phyloP scores from a whole-genome alignment of 2,888 invertebrate genomes.

The Agriopis aurantiaria region DNA sequence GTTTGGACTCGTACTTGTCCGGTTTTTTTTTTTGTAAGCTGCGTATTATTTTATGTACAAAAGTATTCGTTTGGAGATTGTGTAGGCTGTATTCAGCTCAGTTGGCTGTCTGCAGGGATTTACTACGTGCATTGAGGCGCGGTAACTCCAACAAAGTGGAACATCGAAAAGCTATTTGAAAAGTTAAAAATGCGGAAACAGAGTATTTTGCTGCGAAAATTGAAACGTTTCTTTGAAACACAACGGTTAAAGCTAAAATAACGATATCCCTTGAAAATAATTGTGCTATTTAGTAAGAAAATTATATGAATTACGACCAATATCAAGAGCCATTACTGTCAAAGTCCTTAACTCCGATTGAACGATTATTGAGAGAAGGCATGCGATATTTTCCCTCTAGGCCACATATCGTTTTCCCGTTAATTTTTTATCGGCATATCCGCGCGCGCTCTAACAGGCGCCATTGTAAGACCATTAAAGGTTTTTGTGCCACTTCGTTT shows the following conservation, averaged over 20 bases:
- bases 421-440: conserved; percentile 60
- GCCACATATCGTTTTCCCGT: conserved; percentile 56
- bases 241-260: not conserved
- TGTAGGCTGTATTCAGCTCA: conserved; percentile 46
- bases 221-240: conserved; percentile 39
- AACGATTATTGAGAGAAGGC: conserved; percentile 52
- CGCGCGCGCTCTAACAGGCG: conserved; percentile 51
- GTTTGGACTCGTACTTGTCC: not conserved
- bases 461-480: conserved; percentile 63
- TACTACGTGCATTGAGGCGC: conserved; percentile 55
- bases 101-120: conserved; percentile 57
- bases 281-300: conserved; percentile 11
- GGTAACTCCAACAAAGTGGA: conserved; percentile 61
- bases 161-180: conserved; percentile 71
- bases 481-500: conserved; percentile 51
- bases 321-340: conserved; percentile 34
- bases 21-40: too few relatives aligned
- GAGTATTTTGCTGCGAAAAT: conserved; percentile 48
- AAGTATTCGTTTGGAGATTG: not conserved
- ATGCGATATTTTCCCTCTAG: conserved; percentile 51
- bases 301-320: conserved; percentile 33
- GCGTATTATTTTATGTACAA: not conserved
- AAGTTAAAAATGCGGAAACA: conserved; percentile 63
- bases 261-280: conserved; percentile 9
- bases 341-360: conserved; percentile 52